Conservation (phyloP, 1,140 invertebrate species). For the Mizuhopecten yessoensis region DNA sequence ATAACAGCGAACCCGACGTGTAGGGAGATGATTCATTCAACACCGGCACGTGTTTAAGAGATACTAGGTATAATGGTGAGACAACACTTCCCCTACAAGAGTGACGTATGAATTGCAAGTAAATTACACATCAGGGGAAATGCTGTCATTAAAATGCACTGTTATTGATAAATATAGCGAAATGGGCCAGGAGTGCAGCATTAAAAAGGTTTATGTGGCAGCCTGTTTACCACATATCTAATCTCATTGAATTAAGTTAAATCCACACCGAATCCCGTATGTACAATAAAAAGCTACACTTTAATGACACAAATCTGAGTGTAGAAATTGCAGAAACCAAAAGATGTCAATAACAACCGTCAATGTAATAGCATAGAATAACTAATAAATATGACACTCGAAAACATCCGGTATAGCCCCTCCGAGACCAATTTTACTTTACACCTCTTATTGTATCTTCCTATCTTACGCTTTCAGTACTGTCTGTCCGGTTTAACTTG, state of each 20-base stretch:
- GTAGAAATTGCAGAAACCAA: background rate
- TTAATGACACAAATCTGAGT: background rate
- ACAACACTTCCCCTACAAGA: no score
- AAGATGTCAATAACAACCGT: background rate
- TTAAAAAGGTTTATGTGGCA: background rate
- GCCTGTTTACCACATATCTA: background rate
- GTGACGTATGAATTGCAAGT: background rate
- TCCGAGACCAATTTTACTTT: no score
- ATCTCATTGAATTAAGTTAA: background rate
- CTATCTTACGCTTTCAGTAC: no score
- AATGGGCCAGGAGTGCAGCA: background rate
- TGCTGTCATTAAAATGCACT: constrained; percentile 12
- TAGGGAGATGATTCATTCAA: background rate
- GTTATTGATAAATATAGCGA: background rate
- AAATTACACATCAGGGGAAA: background rate
- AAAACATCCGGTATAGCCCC: no score
- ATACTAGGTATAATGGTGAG: no score
- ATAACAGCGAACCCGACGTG: no score
- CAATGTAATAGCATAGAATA: no score
- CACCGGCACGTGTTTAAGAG: no score
- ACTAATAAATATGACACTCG: no score
- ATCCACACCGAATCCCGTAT: background rate
- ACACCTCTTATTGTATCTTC: no score
- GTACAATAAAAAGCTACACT: background rate
- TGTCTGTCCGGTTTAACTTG: no score